phyloP scores from a whole-genome alignment of 2,888 invertebrate species.

The Drosophila lutescens region DNA sequence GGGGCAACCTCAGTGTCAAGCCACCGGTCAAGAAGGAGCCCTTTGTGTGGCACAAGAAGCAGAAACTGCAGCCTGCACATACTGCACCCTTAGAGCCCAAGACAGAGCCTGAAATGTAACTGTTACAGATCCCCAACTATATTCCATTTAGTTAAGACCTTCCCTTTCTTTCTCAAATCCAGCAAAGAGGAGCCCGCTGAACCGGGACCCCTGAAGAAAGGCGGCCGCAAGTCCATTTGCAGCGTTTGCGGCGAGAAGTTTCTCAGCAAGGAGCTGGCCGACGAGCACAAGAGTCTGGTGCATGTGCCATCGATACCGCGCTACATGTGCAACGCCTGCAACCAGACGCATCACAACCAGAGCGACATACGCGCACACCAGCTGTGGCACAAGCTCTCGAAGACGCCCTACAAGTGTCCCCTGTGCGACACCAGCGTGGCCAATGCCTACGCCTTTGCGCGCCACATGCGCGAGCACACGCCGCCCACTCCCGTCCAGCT shows the following conservation, averaged over 20 bases:
- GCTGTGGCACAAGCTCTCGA: conserved; percentile 82
- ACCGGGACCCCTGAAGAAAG: conserved; percentile 32
- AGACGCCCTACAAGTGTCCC: conserved; percentile 84
- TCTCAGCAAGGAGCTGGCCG: conserved; percentile 68
- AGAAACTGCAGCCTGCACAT: conserved; percentile 52
- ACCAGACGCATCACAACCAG: conserved; percentile 83
- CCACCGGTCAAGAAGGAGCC: conserved; percentile 58
- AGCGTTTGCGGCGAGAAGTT: conserved; percentile 78
- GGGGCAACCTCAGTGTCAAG: conserved; percentile 1
- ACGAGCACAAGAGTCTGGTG: conserved; percentile 68
- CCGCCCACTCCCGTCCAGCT: conserved; percentile 58
- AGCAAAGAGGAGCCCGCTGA: conserved; percentile 78
- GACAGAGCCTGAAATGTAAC: conserved; percentile 49
- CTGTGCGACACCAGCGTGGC: conserved; percentile 81
- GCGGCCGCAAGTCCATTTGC: conserved; percentile 58
- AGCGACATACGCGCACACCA: conserved; percentile 85
- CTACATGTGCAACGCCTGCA: conserved; percentile 85
- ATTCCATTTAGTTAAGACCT: background rate
- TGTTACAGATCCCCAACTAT: background rate
- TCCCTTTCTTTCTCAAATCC: background rate
- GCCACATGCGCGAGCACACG: conserved; percentile 81
- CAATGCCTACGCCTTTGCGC: conserved; percentile 74
- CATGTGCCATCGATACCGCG: conserved; percentile 80
- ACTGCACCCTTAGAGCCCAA: conserved; percentile 46
- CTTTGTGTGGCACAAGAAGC: conserved; percentile 56